phyloP scores from a whole-genome alignment of 92 coral and sea anemone species.

The Metridium senile region DNA sequence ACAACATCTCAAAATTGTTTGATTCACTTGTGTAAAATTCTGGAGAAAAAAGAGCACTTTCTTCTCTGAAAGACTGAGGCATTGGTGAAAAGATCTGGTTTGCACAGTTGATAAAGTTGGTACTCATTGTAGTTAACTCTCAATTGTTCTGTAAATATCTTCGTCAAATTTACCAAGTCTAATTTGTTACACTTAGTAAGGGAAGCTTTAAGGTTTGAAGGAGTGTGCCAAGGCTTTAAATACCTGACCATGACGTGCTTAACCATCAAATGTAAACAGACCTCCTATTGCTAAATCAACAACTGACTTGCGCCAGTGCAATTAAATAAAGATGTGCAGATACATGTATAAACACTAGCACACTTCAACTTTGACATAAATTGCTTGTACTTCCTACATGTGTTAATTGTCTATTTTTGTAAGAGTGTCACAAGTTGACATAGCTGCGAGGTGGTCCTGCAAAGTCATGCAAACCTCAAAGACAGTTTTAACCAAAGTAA shows the following conservation, averaged over 20 bases:
- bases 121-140: not conserved
- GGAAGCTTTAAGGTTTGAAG: not conserved
- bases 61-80: not conserved
- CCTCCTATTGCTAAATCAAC: conserved; percentile 34
- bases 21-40: not conserved
- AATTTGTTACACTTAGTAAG: not conserved
- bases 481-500: no score
- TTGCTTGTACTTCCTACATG: conserved; percentile 7
- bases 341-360: conserved; percentile 28
- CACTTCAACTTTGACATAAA: conserved; percentile 13
- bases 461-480: no score
- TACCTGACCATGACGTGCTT: conserved; percentile 21
- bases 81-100: not conserved
- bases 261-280: conserved; percentile 3
- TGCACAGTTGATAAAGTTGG: not conserved
- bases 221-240: conserved; percentile 5
- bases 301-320: conserved; percentile 24
- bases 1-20: not conserved
- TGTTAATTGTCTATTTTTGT: conserved; percentile 17
- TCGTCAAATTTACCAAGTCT: not conserved
- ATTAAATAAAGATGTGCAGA: conserved; percentile 27
- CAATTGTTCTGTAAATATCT: not conserved
- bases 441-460: no score
- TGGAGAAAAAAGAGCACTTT: not conserved
- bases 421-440: not conserved